These are phyloP conservation scores for Willowsia nigromaculata DNA, from an alignment of 2,888 invertebrate genomes.

Conservation along the genomic window DNA sequence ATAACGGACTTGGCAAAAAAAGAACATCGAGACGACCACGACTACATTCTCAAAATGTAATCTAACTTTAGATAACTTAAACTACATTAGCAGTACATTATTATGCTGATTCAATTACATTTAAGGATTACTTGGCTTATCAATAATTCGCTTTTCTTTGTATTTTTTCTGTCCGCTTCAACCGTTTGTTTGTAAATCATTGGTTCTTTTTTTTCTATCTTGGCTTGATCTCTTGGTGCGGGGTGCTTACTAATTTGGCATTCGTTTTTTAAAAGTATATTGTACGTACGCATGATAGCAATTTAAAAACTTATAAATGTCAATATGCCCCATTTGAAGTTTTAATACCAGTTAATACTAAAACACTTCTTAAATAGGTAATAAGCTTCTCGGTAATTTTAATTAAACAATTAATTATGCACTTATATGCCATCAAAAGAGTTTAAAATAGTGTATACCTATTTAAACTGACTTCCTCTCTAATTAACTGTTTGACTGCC, in stretches of 20 bases:
- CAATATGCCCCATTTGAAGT: not conserved
- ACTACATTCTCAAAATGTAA: not conserved
- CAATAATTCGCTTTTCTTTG: not conserved
- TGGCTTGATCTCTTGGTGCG: not conserved
- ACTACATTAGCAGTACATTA: not conserved
- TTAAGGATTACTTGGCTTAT: too few species aligned
- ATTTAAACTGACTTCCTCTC: too few species aligned
- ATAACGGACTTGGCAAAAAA: not conserved
- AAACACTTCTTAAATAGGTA: not conserved
- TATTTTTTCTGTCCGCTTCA: not conserved
- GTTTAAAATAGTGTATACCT: not conserved
- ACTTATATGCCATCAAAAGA: too few species aligned
- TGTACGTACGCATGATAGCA: not conserved
- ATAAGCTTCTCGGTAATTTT: constrained; percentile 2
- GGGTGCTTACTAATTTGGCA: not conserved
- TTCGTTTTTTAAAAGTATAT: not conserved
- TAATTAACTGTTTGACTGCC: too few species aligned
- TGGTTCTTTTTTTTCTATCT: not conserved
- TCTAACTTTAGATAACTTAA: too few species aligned
- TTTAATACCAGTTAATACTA: constrained; percentile 13
- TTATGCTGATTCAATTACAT: not conserved
- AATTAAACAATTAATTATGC: not conserved
- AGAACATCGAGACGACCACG: not conserved
- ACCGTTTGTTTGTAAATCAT: not conserved
- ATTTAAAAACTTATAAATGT: not conserved